phyloP scores from a whole-genome alignment of 2,797 vertebrate species.

The Nannoperca obscura region DNA sequence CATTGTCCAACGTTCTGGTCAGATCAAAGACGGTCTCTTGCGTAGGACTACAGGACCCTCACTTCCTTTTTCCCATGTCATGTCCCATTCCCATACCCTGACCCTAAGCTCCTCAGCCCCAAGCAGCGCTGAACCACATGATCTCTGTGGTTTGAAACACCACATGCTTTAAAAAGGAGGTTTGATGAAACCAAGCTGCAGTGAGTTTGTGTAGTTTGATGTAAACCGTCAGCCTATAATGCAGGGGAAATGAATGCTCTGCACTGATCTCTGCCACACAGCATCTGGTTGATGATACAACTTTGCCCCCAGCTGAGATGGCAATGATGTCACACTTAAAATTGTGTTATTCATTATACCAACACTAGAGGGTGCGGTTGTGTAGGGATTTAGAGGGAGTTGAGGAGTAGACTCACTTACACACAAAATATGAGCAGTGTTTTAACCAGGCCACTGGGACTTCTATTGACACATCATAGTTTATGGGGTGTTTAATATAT shows the following conservation, averaged over 20 bases:
- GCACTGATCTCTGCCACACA: slow-evolving; percentile 12
- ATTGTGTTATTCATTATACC: neutral
- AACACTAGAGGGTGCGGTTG: slow-evolving; percentile 60
- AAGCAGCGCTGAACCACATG: slow-evolving; percentile 10
- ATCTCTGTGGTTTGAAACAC: slow-evolving; percentile 45
- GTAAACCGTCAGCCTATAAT: slow-evolving; percentile 1
- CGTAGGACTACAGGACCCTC: slow-evolving; percentile 22
- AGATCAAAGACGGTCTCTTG: slow-evolving; percentile 58
- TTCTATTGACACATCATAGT: neutral
- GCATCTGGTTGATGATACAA: slow-evolving; percentile 27
- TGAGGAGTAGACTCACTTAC: neutral
- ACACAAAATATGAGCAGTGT: neutral
- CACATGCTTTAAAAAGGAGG: slow-evolving; percentile 15
- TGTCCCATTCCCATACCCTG: slow-evolving; percentile 51
- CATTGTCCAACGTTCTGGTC: slow-evolving; percentile 45
- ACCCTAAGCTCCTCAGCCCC: slow-evolving; percentile 2
- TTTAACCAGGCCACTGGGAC: neutral
- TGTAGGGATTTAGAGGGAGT: neutral
- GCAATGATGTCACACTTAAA: slow-evolving; percentile 45
- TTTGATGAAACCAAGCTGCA: slow-evolving; percentile 26
- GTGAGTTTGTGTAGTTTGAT: neutral
- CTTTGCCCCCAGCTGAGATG: slow-evolving; percentile 28
- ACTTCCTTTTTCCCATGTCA: slow-evolving; percentile 73
- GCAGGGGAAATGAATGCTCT: neutral
- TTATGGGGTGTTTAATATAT: neutral